Evolutionary conservation across 2,888 invertebrate species (phyloP).

Genomic region (Diaphora mendica): DNA sequence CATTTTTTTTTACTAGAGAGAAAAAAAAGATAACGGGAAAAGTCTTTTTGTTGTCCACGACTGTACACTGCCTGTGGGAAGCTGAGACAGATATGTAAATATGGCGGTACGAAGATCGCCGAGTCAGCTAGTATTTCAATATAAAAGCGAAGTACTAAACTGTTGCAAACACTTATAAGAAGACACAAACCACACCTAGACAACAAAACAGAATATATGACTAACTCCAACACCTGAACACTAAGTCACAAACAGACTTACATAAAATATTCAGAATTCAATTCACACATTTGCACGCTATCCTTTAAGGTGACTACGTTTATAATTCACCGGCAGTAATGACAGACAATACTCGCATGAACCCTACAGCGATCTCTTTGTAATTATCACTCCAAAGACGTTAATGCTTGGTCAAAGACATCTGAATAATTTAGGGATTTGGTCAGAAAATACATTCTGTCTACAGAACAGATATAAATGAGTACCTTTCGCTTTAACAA

Average conservation of each 20-base stretch:
- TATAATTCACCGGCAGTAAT: conserved; percentile 52
- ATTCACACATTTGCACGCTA: conserved; percentile 44
- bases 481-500: no score
- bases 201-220: not conserved
- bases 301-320: conserved; percentile 53
- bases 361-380: conserved; percentile 62
- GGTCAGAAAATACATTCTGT: not conserved
- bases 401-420: conserved; percentile 43
- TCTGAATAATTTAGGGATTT: conserved; percentile 23
- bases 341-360: conserved; percentile 48
- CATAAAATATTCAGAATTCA: conserved; percentile 43
- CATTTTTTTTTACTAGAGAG: no score
- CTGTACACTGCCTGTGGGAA: no score
- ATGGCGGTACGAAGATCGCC: no score
- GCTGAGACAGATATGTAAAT: no score
- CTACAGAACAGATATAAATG: not conserved
- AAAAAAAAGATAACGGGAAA: no score
- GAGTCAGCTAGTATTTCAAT: no score
- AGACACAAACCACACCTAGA: not conserved
- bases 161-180: not conserved
- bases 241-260: conserved; percentile 14
- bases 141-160: not conserved
- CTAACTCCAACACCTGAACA: not conserved
- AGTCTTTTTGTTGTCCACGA: no score
- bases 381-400: conserved; percentile 58